A percentile compares a stretch with the other conserved stretches of the same genome.
phyloP scores from a whole-genome alignment of 64 coral and sea anemone genomes.

The Porites lutea region DNA sequence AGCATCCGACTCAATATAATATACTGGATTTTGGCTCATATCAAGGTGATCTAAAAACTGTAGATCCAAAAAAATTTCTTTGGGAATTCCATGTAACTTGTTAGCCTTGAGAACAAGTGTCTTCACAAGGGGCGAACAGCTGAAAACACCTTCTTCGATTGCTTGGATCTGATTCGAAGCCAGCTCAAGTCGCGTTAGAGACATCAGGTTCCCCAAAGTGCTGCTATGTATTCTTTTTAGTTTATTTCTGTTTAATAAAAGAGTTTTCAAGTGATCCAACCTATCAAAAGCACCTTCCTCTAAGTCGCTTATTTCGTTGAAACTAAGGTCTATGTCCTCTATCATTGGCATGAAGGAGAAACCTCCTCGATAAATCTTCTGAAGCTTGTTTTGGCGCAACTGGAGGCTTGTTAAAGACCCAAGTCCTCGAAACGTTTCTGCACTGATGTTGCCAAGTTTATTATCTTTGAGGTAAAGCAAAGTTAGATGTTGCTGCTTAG shows the following conservation, averaged over 20 bases:
- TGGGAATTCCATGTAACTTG: neutral
- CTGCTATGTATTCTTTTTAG: conserved; percentile 9
- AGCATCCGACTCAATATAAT: conserved; percentile 7
- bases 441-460: neutral
- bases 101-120: conserved; percentile 36
- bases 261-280: conserved; percentile 14
- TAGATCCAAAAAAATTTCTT: neutral
- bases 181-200: conserved; percentile 28
- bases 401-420: neutral
- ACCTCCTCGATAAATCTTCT: neutral
- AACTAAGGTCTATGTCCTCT: conserved; percentile 10
- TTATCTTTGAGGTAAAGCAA: conserved; percentile 34
- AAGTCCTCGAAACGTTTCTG: conserved; percentile 45
- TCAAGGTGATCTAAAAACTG: conserved; percentile 55
- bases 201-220: conserved; percentile 60
- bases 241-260: neutral
- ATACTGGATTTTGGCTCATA: conserved; percentile 33
- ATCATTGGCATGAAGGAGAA: neutral
- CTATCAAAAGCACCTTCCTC: conserved; percentile 47
- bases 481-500: neutral
- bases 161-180: conserved; percentile 30
- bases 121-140: conserved; percentile 26
- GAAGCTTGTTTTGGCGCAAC: conserved; percentile 30
- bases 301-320: conserved; percentile 19
- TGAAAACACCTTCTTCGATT: conserved; percentile 34